Base-by-base conservation (phyloP, 2,888 invertebrate species). In the Belgica antarctica region DNA sequence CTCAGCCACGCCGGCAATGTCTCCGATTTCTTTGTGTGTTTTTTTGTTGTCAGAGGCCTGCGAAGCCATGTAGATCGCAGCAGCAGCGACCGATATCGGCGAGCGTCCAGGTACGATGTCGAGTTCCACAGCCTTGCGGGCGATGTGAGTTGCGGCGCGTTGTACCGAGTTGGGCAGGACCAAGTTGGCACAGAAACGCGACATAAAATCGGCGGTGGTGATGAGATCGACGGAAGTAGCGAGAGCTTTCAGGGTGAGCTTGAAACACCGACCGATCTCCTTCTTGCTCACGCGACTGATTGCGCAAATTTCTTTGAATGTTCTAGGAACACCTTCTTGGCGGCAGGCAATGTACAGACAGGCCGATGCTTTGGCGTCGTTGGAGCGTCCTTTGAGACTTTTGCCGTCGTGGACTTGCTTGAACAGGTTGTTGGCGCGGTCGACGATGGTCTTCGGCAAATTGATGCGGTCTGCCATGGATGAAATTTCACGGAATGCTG, bases 31-130 rank as follows among this genome's bases (percentile, higher is more conserved):
- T 80, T 96, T 96, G 78, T 96, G 96, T 73, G 93, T 92, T 75
- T 92, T 88, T 77, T 97, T 93, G 77, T 94, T 91, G 75, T 93
- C 94, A 0, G 94, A 95, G 76, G 89, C 92, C 82, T 96, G 97
- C 12, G 96, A 96, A 1, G 99, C 98, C 98, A 99, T 98, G 77
- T 98, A 99, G 76, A 99, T 99, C 69, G 99, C 97, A 62, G 99
- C 98, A 5, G 99, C 99, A 0, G 99, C 96, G 1, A 99, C 96
- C 0, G 98, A 98, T 73, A 99, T 97, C 0, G 99, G 99, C 71
- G 97, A 97, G 76, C 98, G 86, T 4, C 98, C 98, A 46, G 98
- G 94, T 7, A 98, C 97, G 75, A 99, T 92, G 78, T 99, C 97
- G 81, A 96, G 82, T 77, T 99, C 97, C 0, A 96, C 96, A 1